Percentiles rank a stretch among this genome's conserved stretches.
Conservation (phyloP, 2,888 invertebrate genomes). For the Acanthacorydalis orientalis region DNA sequence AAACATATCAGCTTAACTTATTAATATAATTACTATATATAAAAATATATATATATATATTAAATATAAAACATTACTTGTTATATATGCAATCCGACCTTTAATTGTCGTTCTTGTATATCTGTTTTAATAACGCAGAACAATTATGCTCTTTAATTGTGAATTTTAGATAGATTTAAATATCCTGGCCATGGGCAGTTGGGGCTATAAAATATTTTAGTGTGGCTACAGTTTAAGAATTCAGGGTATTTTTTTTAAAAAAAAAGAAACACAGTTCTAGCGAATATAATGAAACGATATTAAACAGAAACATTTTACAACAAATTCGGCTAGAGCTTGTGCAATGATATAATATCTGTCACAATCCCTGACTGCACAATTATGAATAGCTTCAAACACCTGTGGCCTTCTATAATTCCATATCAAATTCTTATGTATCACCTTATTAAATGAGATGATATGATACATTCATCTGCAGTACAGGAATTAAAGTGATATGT, state of each 20-base stretch:
- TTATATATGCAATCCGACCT: slow-evolving; percentile 30
- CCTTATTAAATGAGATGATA: neutral
- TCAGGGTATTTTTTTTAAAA: too few species aligned
- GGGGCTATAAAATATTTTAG: too few species aligned
- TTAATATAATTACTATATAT: slow-evolving; percentile 25
- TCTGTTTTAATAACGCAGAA: slow-evolving; percentile 24
- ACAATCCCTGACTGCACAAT: too few species aligned
- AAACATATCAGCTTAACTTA: slow-evolving; percentile 56
- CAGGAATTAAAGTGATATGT: slow-evolving; percentile 20
- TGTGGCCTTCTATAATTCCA: neutral
- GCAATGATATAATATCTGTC: too few species aligned
- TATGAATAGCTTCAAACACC: too few species aligned
- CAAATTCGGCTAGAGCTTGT: too few species aligned
- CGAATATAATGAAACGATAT: neutral
- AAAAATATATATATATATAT: slow-evolving; percentile 25
- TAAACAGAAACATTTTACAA: neutral
- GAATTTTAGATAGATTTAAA: too few species aligned
- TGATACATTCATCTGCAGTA: neutral
- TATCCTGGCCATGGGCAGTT: too few species aligned
- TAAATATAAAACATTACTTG: slow-evolving; percentile 16
- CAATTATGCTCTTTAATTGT: slow-evolving; percentile 15
- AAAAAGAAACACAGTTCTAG: too few species aligned
- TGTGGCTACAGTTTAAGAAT: too few species aligned
- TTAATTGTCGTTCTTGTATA: slow-evolving; percentile 29
- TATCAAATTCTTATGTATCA: neutral